These are phyloP conservation scores for Chromoteleia sp. DNA, from an alignment of 2,888 invertebrate genomes.

Conservation along the genomic window DNA sequence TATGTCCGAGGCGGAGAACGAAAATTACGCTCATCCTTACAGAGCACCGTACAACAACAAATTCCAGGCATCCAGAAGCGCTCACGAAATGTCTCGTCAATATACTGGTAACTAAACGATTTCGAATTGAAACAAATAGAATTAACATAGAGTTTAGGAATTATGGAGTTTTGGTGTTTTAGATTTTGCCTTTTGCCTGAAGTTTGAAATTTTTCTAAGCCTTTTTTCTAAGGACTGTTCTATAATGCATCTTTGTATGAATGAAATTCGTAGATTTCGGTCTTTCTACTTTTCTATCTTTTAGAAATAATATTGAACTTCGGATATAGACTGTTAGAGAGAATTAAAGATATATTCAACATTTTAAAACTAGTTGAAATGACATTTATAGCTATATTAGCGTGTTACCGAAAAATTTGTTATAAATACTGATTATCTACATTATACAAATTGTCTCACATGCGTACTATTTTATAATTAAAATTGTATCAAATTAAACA, in stretches of 20 bases:
- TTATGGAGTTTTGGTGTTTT: constrained; percentile 58
- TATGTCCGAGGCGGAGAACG: constrained; percentile 85
- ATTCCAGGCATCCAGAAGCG: constrained; percentile 86
- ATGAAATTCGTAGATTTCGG: constrained; percentile 45
- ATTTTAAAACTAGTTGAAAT: background rate
- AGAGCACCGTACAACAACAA: constrained; percentile 81
- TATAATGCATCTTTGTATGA: constrained; percentile 61
- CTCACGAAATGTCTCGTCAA: constrained; percentile 89
- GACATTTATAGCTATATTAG: background rate
- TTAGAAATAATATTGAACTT: constrained; percentile 26
- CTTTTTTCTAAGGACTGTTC: constrained; percentile 40
- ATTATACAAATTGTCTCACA: background rate
- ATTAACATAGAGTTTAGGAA: constrained; percentile 43
- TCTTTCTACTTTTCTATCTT: constrained; percentile 24
- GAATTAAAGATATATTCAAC: constrained; percentile 36
- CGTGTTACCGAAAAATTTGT: background rate
- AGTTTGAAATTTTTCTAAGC: constrained; percentile 36
- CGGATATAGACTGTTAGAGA: constrained; percentile 22
- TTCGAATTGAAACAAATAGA: constrained; percentile 22
- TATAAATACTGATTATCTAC: background rate
- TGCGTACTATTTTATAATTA: too few species aligned
- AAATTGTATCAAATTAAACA: too few species aligned
- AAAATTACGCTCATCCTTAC: constrained; percentile 81
- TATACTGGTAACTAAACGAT: constrained; percentile 76
- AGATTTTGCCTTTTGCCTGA: constrained; percentile 66